Evolutionary conservation across 2,113 vertebrate genomes (phyloP).

Genomic region (Hymenochirus boettgeri): DNA sequence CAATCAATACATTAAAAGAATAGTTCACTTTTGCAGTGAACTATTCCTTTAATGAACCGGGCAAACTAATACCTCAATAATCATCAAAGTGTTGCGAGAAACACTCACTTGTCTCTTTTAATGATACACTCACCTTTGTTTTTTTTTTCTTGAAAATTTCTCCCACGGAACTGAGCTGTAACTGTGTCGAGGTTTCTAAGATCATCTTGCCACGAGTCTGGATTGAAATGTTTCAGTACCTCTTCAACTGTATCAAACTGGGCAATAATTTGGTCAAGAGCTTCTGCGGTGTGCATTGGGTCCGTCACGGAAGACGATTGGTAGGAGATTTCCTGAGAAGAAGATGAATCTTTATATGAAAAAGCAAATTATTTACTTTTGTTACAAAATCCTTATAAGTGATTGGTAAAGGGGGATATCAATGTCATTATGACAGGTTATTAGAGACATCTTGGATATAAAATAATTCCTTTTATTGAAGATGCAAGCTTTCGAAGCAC

Average conservation of each 20-base stretch:
- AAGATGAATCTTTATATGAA: constrained; percentile 45
- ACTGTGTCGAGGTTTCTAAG: constrained; percentile 82
- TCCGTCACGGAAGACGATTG: constrained; percentile 67
- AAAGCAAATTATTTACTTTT: neutral
- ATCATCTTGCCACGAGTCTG: constrained; percentile 87
- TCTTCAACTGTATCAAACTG: constrained; percentile 87
- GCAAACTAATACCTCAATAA: too few relatives aligned
- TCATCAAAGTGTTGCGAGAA: too few relatives aligned
- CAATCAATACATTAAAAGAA: too few relatives aligned
- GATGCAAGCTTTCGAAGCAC: too few relatives aligned
- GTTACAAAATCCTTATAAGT: too few relatives aligned
- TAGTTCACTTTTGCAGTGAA: too few relatives aligned
- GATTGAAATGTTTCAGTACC: constrained; percentile 80
- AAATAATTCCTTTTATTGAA: too few relatives aligned
- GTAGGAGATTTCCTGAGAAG: constrained; percentile 64
- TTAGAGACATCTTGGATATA: too few relatives aligned
- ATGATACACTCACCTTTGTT: constrained; percentile 90
- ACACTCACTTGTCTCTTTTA: too few relatives aligned
- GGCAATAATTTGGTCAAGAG: constrained; percentile 81
- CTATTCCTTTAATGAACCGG: too few relatives aligned
- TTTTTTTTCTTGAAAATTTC: constrained; percentile 80
- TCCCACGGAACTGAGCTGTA: constrained; percentile 73
- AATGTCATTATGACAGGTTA: too few relatives aligned
- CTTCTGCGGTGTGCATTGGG: constrained; percentile 70
- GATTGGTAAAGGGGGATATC: too few relatives aligned